phyloP scores from a whole-genome alignment of 2,797 vertebrate species.

The Crenuchus spilurus region DNA sequence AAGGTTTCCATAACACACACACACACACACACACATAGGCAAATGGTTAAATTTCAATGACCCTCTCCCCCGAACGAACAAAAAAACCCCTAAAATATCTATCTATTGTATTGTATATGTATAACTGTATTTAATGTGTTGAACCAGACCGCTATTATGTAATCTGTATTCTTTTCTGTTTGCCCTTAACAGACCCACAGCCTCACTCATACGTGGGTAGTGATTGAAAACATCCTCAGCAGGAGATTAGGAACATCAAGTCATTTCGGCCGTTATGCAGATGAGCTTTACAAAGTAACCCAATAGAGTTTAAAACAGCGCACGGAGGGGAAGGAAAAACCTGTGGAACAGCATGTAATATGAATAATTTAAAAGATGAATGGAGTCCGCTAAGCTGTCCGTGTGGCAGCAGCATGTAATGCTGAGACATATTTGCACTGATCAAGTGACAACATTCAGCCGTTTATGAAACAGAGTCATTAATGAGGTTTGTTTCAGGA shows the following conservation, averaged over 20 bases:
- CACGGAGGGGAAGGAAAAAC: constrained; percentile 1
- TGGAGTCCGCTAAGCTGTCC: constrained; percentile 6
- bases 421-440: background rate
- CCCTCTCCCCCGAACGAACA: too few relatives aligned
- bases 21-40: too few relatives aligned
- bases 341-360: constrained; percentile 37
- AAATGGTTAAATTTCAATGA: too few relatives aligned
- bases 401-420: background rate
- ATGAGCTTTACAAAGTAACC: constrained; percentile 33
- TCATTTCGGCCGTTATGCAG: constrained; percentile 37
- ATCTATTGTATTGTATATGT: too few relatives aligned
- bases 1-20: too few relatives aligned
- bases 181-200: background rate
- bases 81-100: too few relatives aligned
- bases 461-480: constrained; percentile 8
- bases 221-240: constrained; percentile 34
- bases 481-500: constrained; percentile 9
- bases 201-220: constrained; percentile 31
- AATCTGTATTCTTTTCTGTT: constrained; percentile 41
- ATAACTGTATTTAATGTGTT: constrained; percentile 12
- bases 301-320: constrained; percentile 13
- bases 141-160: constrained; percentile 34
- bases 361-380: constrained; percentile 38
- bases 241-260: constrained; percentile 39
- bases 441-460: constrained; percentile 1